A percentile compares a stretch with the other conserved stretches of the same genome.
These are phyloP conservation scores for Brevipalpus yothersi DNA, from an alignment of 1,140 invertebrate genomes.

Conservation along the genomic window DNA sequence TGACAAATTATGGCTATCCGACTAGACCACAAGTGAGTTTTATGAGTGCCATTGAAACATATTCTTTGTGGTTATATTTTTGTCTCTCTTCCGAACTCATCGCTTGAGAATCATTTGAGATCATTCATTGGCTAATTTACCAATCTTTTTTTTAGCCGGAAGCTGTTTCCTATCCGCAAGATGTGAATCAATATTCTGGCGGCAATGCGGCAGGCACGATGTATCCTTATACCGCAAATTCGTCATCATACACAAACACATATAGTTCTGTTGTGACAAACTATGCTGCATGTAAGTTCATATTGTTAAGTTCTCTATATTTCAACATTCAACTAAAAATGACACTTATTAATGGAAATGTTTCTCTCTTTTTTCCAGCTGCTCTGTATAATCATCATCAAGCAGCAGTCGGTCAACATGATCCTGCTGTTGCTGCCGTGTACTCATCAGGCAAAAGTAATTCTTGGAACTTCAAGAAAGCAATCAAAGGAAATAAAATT, in stretches of 20 bases:
- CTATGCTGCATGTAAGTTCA: slow-evolving; percentile 3
- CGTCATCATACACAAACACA: not conserved
- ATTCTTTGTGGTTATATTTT: not conserved
- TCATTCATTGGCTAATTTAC: not conserved
- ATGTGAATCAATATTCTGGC: not conserved
- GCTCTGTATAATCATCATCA: not conserved
- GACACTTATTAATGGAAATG: too few relatives aligned
- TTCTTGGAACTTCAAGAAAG: slow-evolving; percentile 6
- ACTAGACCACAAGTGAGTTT: slow-evolving; percentile 9
- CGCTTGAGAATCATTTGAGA: not conserved
- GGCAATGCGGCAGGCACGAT: not conserved
- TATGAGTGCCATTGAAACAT: not conserved
- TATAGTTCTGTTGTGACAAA: slow-evolving; percentile 3
- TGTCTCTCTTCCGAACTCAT: not conserved
- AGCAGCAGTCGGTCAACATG: not conserved
- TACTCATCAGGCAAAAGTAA: not conserved
- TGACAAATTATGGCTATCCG: slow-evolving; percentile 10
- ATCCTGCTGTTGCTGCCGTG: not conserved
- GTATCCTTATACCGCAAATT: not conserved
- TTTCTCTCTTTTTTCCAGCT: not conserved
- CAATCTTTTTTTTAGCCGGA: not conserved
- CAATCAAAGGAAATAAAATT: slow-evolving; percentile 5
- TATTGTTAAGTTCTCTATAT: not conserved
- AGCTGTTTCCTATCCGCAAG: not conserved
- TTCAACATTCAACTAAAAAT: not conserved